phyloP scores from a whole-genome alignment of 1,140 invertebrate genomes.

The Oncopodura yosiiana region DNA sequence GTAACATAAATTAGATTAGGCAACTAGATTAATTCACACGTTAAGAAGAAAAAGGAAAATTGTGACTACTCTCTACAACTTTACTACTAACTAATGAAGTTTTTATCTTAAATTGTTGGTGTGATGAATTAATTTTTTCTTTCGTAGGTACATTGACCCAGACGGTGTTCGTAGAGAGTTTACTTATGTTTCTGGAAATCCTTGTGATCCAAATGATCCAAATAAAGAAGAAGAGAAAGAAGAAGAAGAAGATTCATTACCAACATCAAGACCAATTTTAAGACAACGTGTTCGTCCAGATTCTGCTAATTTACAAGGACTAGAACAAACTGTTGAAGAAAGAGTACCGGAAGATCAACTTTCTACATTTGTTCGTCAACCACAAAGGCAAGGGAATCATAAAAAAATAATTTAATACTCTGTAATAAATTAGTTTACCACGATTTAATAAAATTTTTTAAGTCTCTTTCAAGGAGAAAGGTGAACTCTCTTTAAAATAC shows the following conservation, averaged over 20 bases:
- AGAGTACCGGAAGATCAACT: conserved; percentile 30
- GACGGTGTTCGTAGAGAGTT: conserved; percentile 78
- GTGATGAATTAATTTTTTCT: neutral
- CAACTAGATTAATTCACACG: too few species aligned
- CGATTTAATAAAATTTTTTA: neutral
- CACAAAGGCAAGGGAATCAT: conserved; percentile 14
- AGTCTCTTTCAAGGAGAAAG: neutral
- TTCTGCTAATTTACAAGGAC: conserved; percentile 24
- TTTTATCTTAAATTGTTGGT: too few species aligned
- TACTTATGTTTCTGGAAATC: conserved; percentile 82
- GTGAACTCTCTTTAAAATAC: neutral
- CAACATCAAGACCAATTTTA: conserved; percentile 46
- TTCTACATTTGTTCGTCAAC: conserved; percentile 15
- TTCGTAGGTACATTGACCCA: conserved; percentile 60
- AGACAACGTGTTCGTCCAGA: conserved; percentile 37
- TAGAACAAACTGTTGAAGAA: conserved; percentile 33
- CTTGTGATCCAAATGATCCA: conserved; percentile 69
- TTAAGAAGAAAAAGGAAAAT: too few species aligned
- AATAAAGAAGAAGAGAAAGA: conserved; percentile 53
- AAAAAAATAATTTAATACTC: too few species aligned
- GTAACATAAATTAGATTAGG: too few species aligned
- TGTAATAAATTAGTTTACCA: neutral
- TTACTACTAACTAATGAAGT: too few species aligned
- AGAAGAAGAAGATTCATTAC: conserved; percentile 52
- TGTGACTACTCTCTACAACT: too few species aligned